These are phyloP conservation scores for Drosophila auraria DNA, from an alignment of 1,140 invertebrate species.

Conservation along the genomic window DNA sequence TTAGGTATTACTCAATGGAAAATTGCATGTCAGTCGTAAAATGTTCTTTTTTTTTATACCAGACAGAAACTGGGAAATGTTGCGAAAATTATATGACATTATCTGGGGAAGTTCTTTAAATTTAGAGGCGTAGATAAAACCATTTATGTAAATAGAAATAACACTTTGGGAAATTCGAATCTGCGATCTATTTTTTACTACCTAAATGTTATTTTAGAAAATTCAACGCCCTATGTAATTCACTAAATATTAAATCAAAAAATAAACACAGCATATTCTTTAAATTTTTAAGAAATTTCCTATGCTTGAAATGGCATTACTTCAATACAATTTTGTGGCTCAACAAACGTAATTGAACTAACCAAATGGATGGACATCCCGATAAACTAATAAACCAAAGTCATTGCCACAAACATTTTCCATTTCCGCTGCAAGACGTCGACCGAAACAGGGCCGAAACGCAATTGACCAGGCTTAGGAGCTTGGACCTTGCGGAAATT, in stretches of 20 bases:
- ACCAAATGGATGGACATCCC: conserved; percentile 27
- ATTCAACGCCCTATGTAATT: too few relatives aligned
- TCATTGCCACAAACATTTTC: conserved; percentile 62
- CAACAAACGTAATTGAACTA: conserved; percentile 33
- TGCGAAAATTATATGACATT: background rate
- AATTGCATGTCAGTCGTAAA: conserved; percentile 44
- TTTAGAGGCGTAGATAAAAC: background rate
- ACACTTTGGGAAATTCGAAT: too few relatives aligned
- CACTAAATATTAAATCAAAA: too few relatives aligned
- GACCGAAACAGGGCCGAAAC: conserved; percentile 30
- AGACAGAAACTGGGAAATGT: background rate
- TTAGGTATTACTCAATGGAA: conserved; percentile 48
- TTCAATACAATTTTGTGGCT: conserved; percentile 6
- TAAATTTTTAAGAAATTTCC: background rate
- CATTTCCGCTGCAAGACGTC: conserved; percentile 63
- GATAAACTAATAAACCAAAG: conserved; percentile 56
- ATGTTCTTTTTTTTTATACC: background rate
- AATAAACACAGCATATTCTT: background rate
- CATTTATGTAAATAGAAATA: background rate
- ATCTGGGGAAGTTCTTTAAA: background rate
- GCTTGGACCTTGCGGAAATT: conserved; percentile 70
- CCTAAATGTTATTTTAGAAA: background rate
- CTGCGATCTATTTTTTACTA: background rate
- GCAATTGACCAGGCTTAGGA: conserved; percentile 53
- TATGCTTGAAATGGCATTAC: background rate